phyloP scores from a whole-genome alignment of 2,797 vertebrate species.

The Danio jaintianensis region DNA sequence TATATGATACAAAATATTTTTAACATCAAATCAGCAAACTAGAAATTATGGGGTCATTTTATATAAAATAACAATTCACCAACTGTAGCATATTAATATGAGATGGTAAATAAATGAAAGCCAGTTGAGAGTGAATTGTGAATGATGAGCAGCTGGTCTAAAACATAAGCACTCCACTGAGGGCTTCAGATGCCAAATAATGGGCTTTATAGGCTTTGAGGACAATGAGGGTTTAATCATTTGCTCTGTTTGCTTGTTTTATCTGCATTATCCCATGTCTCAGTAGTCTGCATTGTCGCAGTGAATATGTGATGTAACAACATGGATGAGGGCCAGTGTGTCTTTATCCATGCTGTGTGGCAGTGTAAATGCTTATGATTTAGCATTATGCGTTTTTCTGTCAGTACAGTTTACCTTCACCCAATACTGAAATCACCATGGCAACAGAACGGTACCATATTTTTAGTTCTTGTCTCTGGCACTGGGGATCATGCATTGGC shows the following conservation, averaged over 20 bases:
- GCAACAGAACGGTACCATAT: constrained; percentile 37
- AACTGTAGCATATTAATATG: no score
- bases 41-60: no score
- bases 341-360: constrained; percentile 14
- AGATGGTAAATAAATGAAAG: no score
- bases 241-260: constrained; percentile 18
- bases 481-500: constrained; percentile 25
- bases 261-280: background rate
- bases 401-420: constrained; percentile 33
- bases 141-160: background rate
- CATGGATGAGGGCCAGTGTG: constrained; percentile 28
- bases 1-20: no score
- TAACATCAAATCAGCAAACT: no score
- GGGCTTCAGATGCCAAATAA: constrained; percentile 10
- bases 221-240: background rate
- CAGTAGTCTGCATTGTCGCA: background rate
- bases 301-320: background rate
- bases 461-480: constrained; percentile 32
- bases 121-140: constrained; percentile 4
- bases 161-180: background rate
- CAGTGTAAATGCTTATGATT: constrained; percentile 4
- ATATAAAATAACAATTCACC: background rate
- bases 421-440: constrained; percentile 61
- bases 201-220: constrained; percentile 11
- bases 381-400: constrained; percentile 13